These are phyloP conservation scores for Cirrhinus molitorella DNA, from an alignment of 2,797 vertebrate species.

Conservation along the genomic window DNA sequence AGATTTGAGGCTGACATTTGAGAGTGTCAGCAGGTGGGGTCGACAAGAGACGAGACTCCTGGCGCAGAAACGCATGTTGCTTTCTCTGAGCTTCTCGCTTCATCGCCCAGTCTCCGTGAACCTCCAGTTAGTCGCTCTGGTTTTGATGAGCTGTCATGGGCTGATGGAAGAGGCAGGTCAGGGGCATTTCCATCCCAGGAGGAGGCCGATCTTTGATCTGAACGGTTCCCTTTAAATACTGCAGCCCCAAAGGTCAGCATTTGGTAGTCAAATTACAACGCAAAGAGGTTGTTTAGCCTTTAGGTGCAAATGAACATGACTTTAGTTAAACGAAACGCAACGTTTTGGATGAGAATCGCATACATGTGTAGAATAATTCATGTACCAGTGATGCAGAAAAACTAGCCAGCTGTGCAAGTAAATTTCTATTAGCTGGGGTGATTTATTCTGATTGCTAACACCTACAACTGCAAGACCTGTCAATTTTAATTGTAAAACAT, in stretches of 20 bases:
- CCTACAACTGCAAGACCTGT: background rate
- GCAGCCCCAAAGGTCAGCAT: slow-evolving; percentile 63
- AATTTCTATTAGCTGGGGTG: background rate
- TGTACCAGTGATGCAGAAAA: background rate
- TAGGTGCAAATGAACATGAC: slow-evolving; percentile 54
- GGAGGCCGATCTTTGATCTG: slow-evolving; percentile 61
- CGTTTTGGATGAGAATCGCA: slow-evolving; percentile 8
- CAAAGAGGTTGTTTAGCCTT: slow-evolving; percentile 53
- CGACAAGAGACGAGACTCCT: slow-evolving; percentile 17
- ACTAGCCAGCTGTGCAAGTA: background rate
- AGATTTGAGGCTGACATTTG: slow-evolving; percentile 62
- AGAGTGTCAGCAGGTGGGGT: slow-evolving; percentile 53
- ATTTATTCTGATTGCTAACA: background rate
- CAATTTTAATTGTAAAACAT: background rate
- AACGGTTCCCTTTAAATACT: slow-evolving; percentile 51
- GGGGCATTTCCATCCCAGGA: slow-evolving; percentile 37
- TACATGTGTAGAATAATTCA: slow-evolving; percentile 18
- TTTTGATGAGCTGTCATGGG: slow-evolving; percentile 52
- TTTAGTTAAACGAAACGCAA: slow-evolving; percentile 43
- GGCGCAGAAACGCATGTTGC: slow-evolving; percentile 35
- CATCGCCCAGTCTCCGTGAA: background rate
- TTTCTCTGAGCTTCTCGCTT: slow-evolving; percentile 3
- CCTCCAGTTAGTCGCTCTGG: slow-evolving; percentile 36
- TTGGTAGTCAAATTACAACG: slow-evolving; percentile 65
- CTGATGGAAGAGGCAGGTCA: slow-evolving; percentile 53